Percentiles rank a stretch among this genome's conserved stretches.
Evolutionary conservation across 2,888 invertebrate species (phyloP).

Genomic region (Phaedon cochleariae): DNA sequence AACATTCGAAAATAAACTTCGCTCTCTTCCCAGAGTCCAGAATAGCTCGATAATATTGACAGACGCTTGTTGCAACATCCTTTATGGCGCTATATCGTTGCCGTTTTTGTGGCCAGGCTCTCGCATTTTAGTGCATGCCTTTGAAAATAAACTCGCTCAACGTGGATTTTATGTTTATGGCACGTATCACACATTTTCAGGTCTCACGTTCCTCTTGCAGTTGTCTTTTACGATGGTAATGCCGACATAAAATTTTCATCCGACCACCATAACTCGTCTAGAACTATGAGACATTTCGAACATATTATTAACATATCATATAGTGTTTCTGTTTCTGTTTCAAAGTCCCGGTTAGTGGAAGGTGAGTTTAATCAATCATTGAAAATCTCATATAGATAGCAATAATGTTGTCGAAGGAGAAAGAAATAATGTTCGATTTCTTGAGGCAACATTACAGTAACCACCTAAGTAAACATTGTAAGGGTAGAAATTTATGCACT

Average conservation of each 20-base stretch:
- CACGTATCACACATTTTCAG: neutral
- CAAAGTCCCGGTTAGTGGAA: too few species aligned
- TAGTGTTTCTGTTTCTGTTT: too few species aligned
- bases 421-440: too few species aligned
- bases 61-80: constrained; percentile 8
- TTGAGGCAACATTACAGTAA: too few species aligned
- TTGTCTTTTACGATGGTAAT: neutral
- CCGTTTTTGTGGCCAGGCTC: neutral
- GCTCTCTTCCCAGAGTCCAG: neutral
- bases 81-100: constrained; percentile 5
- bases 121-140: neutral
- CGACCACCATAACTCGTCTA: neutral
- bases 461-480: too few species aligned
- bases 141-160: neutral
- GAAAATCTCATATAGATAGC: too few species aligned
- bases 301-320: too few species aligned
- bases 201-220: neutral
- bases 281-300: neutral
- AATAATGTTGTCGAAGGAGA: too few species aligned
- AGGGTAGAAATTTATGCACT: too few species aligned
- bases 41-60: constrained; percentile 16
- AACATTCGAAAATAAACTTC: neutral
- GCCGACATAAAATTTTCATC: neutral
- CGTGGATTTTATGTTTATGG: constrained; percentile 1
- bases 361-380: too few species aligned